These are phyloP conservation scores for Cynopterus brachyotis DNA, from an alignment of 2,113 vertebrate species.

Conservation along the genomic window DNA sequence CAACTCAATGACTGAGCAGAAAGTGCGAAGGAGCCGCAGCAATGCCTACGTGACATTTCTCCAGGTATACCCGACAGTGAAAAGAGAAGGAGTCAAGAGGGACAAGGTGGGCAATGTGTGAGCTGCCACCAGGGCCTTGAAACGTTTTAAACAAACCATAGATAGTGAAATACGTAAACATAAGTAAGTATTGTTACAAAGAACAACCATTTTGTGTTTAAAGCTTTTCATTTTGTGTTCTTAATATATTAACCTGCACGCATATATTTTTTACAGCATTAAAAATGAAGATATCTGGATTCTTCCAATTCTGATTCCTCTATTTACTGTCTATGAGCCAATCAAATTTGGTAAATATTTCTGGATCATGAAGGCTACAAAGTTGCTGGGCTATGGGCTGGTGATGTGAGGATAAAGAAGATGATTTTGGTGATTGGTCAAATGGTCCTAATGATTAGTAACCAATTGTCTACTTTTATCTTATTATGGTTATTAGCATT, in stretches of 20 bases:
- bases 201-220: not conserved
- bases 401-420: not conserved
- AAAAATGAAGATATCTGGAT: not conserved
- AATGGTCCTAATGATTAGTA: not conserved
- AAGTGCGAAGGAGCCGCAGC: not conserved
- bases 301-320: not conserved
- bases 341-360: not conserved
- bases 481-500: not conserved
- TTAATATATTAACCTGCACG: not conserved
- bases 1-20: not conserved
- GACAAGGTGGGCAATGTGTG: not conserved
- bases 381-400: not conserved
- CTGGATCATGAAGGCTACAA: not conserved
- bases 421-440: not conserved
- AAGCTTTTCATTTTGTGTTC: not conserved
- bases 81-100: not conserved
- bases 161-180: not conserved
- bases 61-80: not conserved
- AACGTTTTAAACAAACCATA: not conserved
- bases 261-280: not conserved
- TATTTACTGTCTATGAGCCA: not conserved
- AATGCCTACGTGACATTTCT: not conserved
- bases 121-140: not conserved
- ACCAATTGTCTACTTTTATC: not conserved
- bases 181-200: not conserved